phyloP scores from a whole-genome alignment of 35 echinoderm and acorn worm genomes.

The Patiria miniata region DNA sequence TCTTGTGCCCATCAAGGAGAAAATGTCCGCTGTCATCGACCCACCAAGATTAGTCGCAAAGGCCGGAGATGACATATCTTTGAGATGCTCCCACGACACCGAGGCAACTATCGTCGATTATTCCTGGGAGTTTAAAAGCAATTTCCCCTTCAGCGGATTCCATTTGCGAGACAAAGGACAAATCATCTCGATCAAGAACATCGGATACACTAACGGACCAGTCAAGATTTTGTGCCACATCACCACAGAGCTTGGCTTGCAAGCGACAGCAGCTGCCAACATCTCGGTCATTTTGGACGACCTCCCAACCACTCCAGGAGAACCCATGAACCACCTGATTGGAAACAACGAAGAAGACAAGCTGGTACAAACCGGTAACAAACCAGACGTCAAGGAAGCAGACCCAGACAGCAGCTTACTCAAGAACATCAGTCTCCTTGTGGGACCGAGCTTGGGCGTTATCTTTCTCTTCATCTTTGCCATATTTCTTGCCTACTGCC shows the following conservation, averaged over 20 bases:
- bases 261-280: slow-evolving; percentile 49
- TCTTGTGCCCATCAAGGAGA: slow-evolving; percentile 28
- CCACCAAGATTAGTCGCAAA: slow-evolving; percentile 16
- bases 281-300: slow-evolving; percentile 21
- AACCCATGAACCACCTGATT: not conserved
- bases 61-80: slow-evolving; percentile 38
- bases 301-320: too few relatives aligned
- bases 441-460: slow-evolving; percentile 59
- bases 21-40: slow-evolving; percentile 30
- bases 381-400: slow-evolving; percentile 1
- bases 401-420: not conserved
- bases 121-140: slow-evolving; percentile 42
- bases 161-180: slow-evolving; percentile 44
- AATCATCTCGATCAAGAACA: slow-evolving; percentile 35
- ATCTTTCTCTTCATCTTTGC: slow-evolving; percentile 60
- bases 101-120: slow-evolving; percentile 43
- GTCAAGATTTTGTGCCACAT: slow-evolving; percentile 55
- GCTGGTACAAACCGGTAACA: not conserved
- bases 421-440: slow-evolving; percentile 62
- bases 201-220: not conserved
- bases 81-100: slow-evolving; percentile 45
- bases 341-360: not conserved
- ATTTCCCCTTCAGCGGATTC: slow-evolving; percentile 40
- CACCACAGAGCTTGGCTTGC: slow-evolving; percentile 43
- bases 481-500: slow-evolving; percentile 49